phyloP scores from a whole-genome alignment of 2,888 invertebrate species.

The Cosmia pyralina region DNA sequence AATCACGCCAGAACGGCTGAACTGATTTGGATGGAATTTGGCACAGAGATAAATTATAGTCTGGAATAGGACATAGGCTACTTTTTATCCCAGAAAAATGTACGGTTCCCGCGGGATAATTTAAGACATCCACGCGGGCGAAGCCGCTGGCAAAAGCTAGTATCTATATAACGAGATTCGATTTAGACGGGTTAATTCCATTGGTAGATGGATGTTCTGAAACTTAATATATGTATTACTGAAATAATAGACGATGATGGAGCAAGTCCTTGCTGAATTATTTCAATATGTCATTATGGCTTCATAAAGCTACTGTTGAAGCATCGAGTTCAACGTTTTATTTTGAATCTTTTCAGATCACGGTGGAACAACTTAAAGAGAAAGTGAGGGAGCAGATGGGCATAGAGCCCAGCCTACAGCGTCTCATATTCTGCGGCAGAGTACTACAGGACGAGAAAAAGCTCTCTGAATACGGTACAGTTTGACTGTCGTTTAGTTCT shows the following conservation, averaged over 20 bases:
- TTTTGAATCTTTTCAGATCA: constrained; percentile 90
- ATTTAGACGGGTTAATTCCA: too few relatives aligned
- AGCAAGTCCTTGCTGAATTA: neutral
- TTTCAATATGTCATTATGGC: neutral
- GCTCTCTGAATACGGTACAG: constrained; percentile 95
- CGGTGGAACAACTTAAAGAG: constrained; percentile 95
- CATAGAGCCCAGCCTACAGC: constrained; percentile 95
- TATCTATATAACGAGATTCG: neutral
- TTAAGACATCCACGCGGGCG: too few relatives aligned
- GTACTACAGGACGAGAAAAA: constrained; percentile 97
- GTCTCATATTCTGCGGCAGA: constrained; percentile 98
- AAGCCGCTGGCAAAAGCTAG: too few relatives aligned
- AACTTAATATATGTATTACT: too few relatives aligned
- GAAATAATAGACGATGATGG: neutral
- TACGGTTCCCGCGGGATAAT: too few relatives aligned
- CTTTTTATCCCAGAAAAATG: too few relatives aligned
- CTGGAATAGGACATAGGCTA: too few relatives aligned
- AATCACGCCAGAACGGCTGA: too few relatives aligned
- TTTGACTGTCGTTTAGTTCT: neutral
- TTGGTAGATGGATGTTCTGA: too few relatives aligned
- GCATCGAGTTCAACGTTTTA: neutral
- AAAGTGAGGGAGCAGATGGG: constrained; percentile 94
- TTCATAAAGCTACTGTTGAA: neutral
- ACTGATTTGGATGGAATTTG: too few relatives aligned
- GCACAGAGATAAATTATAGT: too few relatives aligned